Percentiles rank a stretch among this genome's conserved stretches.
Conservation (phyloP, 2,888 invertebrate genomes). For the Tachina grossa region DNA sequence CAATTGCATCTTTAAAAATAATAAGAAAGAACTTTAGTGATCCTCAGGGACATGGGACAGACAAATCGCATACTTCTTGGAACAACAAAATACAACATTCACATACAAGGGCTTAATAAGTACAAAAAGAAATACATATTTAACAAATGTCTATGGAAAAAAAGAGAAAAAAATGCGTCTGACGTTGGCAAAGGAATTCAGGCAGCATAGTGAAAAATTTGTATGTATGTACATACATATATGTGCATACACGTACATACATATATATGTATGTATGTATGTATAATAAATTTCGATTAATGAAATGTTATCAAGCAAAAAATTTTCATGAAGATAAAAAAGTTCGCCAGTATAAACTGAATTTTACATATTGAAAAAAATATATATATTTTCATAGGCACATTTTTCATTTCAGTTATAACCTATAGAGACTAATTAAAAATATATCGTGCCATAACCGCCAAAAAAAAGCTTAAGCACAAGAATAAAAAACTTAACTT, state of each 20-base stretch:
- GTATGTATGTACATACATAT: background rate
- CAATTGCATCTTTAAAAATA: slow-evolving; percentile 16
- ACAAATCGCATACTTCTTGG: slow-evolving; percentile 15
- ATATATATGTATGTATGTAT: background rate
- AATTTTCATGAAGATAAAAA: background rate
- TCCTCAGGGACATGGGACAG: background rate
- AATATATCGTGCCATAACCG: too few relatives aligned
- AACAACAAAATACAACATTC: slow-evolving; percentile 44
- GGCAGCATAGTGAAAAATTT: slow-evolving; percentile 12
- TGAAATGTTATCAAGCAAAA: slow-evolving; percentile 16
- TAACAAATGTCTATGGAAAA: slow-evolving; percentile 1
- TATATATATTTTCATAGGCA: too few relatives aligned
- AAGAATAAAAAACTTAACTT: too few relatives aligned
- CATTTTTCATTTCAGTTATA: too few relatives aligned
- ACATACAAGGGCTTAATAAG: slow-evolving; percentile 26
- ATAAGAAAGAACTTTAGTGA: slow-evolving; percentile 6
- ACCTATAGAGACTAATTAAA: too few relatives aligned
- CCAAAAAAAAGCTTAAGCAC: too few relatives aligned
- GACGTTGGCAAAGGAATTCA: slow-evolving; percentile 50
- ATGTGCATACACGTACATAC: too few relatives aligned
- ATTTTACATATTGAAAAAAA: too few relatives aligned
- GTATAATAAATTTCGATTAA: background rate
- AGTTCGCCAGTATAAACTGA: background rate
- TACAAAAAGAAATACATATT: slow-evolving; percentile 18
- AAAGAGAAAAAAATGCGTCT: slow-evolving; percentile 24